These are phyloP conservation scores for Caenorhabditis sp. DNA, from an alignment of 2,888 invertebrate species.

Conservation along the genomic window DNA sequence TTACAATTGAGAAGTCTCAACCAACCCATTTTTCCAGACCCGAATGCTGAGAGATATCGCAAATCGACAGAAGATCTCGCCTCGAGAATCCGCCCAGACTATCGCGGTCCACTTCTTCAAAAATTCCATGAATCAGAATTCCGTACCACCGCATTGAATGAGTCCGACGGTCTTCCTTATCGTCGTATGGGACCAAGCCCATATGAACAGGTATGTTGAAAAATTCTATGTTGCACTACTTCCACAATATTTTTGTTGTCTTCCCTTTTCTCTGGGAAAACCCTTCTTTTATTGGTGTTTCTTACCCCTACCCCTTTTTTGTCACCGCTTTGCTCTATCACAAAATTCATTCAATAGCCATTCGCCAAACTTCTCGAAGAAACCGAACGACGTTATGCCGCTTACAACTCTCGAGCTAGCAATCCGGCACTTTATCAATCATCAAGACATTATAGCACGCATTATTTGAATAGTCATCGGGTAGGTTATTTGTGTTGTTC, in stretches of 20 bases:
- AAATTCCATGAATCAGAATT: slow-evolving; percentile 68
- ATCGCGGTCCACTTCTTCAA: slow-evolving; percentile 69
- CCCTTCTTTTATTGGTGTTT: too few species aligned
- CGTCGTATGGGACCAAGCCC: slow-evolving; percentile 51
- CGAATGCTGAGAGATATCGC: slow-evolving; percentile 51
- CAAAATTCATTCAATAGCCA: slow-evolving; percentile 53
- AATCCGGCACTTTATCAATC: slow-evolving; percentile 59
- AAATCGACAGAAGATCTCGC: slow-evolving; percentile 65
- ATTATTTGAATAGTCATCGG: slow-evolving; percentile 22
- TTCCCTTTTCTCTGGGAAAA: background rate
- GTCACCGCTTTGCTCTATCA: background rate
- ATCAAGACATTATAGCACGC: background rate
- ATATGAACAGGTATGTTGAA: slow-evolving; percentile 58
- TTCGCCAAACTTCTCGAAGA: slow-evolving; percentile 67
- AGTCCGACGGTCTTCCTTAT: slow-evolving; percentile 50
- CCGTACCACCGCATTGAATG: slow-evolving; percentile 42
- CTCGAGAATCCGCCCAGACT: slow-evolving; percentile 51
- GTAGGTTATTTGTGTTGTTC: slow-evolving; percentile 7
- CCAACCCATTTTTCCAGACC: slow-evolving; percentile 42
- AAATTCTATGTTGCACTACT: background rate
- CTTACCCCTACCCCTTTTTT: background rate
- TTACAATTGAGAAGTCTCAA: too few species aligned
- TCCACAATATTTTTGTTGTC: background rate
- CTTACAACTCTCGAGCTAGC: slow-evolving; percentile 60
- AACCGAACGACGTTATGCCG: slow-evolving; percentile 65